These are phyloP conservation scores for Amphimallon solstitiale DNA, from an alignment of 2,888 invertebrate species.

Conservation along the genomic window DNA sequence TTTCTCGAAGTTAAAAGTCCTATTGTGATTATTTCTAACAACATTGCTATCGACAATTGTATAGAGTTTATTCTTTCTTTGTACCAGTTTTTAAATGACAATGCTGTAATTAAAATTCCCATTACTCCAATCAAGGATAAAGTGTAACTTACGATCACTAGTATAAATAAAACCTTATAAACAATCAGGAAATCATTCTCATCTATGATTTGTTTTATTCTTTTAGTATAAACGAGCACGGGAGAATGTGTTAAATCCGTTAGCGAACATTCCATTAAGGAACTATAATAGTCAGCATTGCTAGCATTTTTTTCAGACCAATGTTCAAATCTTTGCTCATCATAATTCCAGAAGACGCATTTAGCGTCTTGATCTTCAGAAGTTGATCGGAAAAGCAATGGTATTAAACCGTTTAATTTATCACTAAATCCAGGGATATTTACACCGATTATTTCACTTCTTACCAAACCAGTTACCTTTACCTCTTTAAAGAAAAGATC, in stretches of 20 bases:
- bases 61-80: conserved; percentile 23
- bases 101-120: no score
- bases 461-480: conserved; percentile 3
- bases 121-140: no score
- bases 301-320: conserved; percentile 24
- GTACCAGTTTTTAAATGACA: no score
- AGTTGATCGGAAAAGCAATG: background rate
- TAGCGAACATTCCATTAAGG: conserved; percentile 4
- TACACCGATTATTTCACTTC: conserved; percentile 7
- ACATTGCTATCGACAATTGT: conserved; percentile 17
- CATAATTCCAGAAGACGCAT: conserved; percentile 33
- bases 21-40: conserved; percentile 10
- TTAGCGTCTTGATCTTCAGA: background rate
- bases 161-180: conserved; percentile 4
- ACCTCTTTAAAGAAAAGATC: background rate
- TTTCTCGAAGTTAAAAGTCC: background rate
- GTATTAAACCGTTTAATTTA: background rate
- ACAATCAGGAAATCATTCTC: background rate
- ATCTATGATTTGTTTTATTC: background rate
- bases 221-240: conserved; percentile 6
- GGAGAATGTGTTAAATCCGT: conserved; percentile 14
- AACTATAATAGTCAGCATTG: background rate
- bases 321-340: conserved; percentile 4
- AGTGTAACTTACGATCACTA: conserved; percentile 10
- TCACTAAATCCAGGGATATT: background rate